A percentile compares a stretch with the other conserved stretches of the same genome.
Conservation (phyloP, 2,888 invertebrate genomes). For the Pandemis heparana region DNA sequence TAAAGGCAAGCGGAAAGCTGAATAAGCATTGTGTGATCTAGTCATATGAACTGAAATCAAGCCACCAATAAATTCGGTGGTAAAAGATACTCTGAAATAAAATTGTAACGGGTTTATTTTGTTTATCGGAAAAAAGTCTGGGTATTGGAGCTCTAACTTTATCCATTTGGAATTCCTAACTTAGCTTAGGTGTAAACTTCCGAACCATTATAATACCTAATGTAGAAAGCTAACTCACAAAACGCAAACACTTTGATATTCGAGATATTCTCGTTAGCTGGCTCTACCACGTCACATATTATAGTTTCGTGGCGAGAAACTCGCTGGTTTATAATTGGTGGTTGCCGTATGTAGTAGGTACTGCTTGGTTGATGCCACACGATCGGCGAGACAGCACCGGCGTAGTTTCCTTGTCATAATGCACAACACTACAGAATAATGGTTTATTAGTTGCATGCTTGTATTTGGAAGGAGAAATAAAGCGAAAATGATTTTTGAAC, state of each 20-base stretch:
- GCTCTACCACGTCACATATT: not conserved
- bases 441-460: not conserved
- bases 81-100: too few species aligned
- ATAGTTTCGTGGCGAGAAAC: not conserved
- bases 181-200: not conserved
- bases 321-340: not conserved
- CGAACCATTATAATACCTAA: not conserved
- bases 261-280: conserved; percentile 1
- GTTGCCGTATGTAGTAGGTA: conserved; percentile 6
- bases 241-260: not conserved
- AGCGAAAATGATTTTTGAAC: too few species aligned
- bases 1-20: not conserved
- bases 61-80: too few species aligned
- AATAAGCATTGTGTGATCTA: not conserved
- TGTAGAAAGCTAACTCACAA: not conserved
- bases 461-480: too few species aligned
- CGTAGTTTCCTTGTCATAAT: not conserved
- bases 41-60: too few species aligned
- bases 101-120: too few species aligned
- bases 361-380: not conserved
- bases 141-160: too few species aligned
- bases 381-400: not conserved
- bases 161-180: not conserved
- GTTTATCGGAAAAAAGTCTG: too few species aligned
- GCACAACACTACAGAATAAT: not conserved